Conservation (phyloP, 2,888 invertebrate species). For the Hanleya hanleyi region DNA sequence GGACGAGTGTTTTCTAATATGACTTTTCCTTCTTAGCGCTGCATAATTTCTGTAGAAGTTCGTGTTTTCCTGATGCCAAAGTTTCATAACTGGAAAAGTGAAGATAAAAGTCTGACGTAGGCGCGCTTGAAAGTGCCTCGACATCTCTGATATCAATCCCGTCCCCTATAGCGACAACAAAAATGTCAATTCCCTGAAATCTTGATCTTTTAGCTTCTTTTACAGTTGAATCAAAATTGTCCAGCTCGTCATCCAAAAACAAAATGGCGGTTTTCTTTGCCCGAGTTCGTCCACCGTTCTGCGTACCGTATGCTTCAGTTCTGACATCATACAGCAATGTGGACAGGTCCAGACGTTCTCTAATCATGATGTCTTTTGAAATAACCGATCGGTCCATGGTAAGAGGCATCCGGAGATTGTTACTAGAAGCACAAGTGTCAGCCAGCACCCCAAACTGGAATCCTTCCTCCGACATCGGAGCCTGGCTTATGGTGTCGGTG, state of each 20-base stretch:
- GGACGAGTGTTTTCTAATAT: too few species aligned
- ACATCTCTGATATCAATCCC: neutral
- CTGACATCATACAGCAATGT: neutral
- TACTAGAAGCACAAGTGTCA: neutral
- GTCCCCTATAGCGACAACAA: conserved; percentile 12
- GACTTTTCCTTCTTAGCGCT: too few species aligned
- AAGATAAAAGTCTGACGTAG: too few species aligned
- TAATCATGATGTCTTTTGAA: neutral
- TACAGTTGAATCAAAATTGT: neutral
- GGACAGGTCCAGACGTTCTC: neutral
- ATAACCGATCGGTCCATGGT: neutral
- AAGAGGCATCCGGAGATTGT: neutral
- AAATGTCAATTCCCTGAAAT: conserved; percentile 11
- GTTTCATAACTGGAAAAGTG: too few species aligned
- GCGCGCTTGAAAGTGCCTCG: neutral
- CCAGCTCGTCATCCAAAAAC: conserved; percentile 9
- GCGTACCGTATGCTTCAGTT: neutral
- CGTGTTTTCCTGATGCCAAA: too few species aligned
- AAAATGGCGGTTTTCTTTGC: conserved; percentile 53
- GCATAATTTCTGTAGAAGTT: too few species aligned
- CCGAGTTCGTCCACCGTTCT: conserved; percentile 30
- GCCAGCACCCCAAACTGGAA: neutral
- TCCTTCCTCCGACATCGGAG: neutral
- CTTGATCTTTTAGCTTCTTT: conserved; percentile 11
- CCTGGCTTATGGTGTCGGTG: neutral